Conservation (phyloP, 1,140 invertebrate species). For the Solen grandis region DNA sequence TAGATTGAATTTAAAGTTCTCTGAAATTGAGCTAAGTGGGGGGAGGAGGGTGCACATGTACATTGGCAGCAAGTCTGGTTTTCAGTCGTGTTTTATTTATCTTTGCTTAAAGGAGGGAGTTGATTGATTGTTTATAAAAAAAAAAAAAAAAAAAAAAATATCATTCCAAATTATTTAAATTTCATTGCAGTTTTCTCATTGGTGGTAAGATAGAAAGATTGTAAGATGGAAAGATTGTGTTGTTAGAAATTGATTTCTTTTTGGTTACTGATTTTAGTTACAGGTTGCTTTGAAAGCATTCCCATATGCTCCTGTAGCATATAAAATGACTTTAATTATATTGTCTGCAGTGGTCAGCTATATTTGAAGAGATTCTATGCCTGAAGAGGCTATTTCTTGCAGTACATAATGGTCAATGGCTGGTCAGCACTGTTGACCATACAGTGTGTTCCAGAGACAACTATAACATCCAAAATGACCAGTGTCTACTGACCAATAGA, state of each 20-base stretch:
- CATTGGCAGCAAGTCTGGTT: too few relatives aligned
- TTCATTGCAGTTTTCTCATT: too few relatives aligned
- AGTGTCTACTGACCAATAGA: conserved; percentile 3
- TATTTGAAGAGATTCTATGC: not conserved
- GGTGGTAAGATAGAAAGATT: too few relatives aligned
- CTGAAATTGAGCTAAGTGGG: too few relatives aligned
- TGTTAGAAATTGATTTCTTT: not conserved
- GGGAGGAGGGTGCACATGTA: too few relatives aligned
- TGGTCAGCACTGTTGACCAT: conserved; percentile 38
- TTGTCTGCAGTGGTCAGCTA: not conserved
- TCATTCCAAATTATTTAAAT: too few relatives aligned
- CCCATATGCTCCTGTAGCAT: not conserved
- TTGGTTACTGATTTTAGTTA: not conserved
- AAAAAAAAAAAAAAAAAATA: too few relatives aligned
- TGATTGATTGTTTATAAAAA: too few relatives aligned
- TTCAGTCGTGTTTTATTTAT: too few relatives aligned
- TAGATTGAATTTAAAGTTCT: too few relatives aligned
- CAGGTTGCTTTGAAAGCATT: not conserved
- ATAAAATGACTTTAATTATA: not conserved
- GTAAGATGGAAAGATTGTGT: not conserved
- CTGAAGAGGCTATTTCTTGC: not conserved
- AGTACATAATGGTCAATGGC: conserved; percentile 5
- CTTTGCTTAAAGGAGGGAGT: too few relatives aligned
- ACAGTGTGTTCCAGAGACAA: conserved; percentile 42
- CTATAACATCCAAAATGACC: conserved; percentile 30